Conservation (phyloP, 2,888 invertebrate species). For the Polydesmus complanatus region DNA sequence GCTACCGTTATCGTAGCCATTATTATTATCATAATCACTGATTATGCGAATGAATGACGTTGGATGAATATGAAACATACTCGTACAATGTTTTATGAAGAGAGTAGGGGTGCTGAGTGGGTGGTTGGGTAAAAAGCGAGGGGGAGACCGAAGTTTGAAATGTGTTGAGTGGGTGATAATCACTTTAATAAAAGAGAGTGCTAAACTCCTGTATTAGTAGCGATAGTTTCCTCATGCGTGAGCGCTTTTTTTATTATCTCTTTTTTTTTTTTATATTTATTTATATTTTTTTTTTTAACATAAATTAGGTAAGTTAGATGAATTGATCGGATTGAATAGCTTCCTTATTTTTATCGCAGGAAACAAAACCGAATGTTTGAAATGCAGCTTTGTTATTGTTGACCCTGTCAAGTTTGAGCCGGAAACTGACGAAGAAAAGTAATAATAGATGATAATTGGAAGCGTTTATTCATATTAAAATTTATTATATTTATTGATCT, state of each 20-base stretch:
- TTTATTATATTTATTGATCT: no score
- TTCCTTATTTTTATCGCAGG: no score
- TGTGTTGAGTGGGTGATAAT: background rate
- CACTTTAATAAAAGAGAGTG: background rate
- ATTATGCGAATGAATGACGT: background rate
- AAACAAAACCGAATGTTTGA: no score
- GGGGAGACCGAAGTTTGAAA: background rate
- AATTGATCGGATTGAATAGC: no score
- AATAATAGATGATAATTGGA: no score
- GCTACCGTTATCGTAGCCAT: background rate
- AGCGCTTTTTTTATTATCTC: background rate
- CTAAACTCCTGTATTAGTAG: background rate
- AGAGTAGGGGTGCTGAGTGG: background rate
- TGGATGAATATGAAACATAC: background rate
- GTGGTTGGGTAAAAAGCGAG: background rate
- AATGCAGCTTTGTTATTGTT: no score
- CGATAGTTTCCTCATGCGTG: background rate
- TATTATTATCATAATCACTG: background rate
- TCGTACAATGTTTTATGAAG: no score
- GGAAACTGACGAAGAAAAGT: no score
- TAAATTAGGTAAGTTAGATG: no score
- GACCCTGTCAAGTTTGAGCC: no score
- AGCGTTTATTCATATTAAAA: no score
- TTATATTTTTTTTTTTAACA: no score
- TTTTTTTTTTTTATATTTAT: background rate